Base-by-base conservation (phyloP, 2,797 vertebrate species). In the Channallabes apus region DNA sequence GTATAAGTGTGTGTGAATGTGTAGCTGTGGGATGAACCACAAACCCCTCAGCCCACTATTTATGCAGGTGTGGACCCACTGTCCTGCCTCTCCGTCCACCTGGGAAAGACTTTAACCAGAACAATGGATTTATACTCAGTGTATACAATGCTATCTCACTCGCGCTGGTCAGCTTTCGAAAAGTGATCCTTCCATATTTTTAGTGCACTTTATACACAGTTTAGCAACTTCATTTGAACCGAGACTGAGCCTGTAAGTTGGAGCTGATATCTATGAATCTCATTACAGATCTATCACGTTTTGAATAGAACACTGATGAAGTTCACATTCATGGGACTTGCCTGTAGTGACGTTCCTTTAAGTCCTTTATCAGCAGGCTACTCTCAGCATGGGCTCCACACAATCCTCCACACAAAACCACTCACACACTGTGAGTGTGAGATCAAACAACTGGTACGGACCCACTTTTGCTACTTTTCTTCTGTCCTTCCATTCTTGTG, bases 1-100 rank as follows among this genome's bases (percentile, higher is more conserved):
- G 83, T 61, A 84, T 78, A 58, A 51, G 46, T 81, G 80, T 59
- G 38, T 64, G 67, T 20, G 59, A 75, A 73, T 82, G 71, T 83
- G 85, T 41, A 83, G 58, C 82, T 83, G 76, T 71, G 82, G 84
- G 64, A 85, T 69, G 77, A 72, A 62, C 76, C 71, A 41, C 75
- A 80, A 80, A 77, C 76, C 76, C 65, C 82, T 82, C 72, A 81
- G 20, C 38, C 78, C 69, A 82, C 72, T 88, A 68, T 89, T 89
- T 89, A 85, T 83, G 46, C 89, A 89, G 89, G 89, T 89, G 87
- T 88, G 87, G 58, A 38, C 27, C 76, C 51, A 59, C 59, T 84
- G 65, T 82, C 82, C 77, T 84, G 20, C 62, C 54, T 87, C 64
- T 82, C 62, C 41, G n/a, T 62, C 78, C 71, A 84, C 54, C 86